These are phyloP conservation scores for Drosophila mulleri DNA, from an alignment of 2,888 invertebrate genomes.

Conservation along the genomic window DNA sequence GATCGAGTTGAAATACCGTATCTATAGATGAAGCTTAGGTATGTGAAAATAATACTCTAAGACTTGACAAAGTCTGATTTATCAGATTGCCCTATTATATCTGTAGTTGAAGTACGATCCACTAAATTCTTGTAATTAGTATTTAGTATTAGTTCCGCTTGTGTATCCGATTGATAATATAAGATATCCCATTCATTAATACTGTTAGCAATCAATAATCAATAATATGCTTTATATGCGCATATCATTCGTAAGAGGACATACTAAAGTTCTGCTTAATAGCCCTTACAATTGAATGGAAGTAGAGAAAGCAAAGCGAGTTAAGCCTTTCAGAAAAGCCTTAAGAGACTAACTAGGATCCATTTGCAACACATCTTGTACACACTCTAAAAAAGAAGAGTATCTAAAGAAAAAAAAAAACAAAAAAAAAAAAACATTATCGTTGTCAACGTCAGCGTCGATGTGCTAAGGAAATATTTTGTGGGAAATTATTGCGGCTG, in stretches of 20 bases:
- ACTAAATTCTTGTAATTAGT: too few species aligned
- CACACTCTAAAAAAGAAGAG: neutral
- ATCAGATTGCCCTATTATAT: too few species aligned
- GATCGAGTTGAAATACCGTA: too few species aligned
- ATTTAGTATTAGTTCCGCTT: neutral
- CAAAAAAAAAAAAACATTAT: conserved; percentile 49
- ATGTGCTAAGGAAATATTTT: conserved; percentile 71
- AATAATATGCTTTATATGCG: too few species aligned
- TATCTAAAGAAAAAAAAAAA: conserved; percentile 4
- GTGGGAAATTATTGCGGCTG: conserved; percentile 63
- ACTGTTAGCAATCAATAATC: too few species aligned
- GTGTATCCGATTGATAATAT: neutral
- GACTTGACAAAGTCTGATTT: too few species aligned
- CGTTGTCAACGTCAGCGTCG: conserved; percentile 61
- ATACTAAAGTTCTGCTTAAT: neutral
- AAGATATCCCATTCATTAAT: neutral
- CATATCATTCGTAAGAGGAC: neutral
- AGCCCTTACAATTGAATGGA: neutral
- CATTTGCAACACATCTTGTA: neutral
- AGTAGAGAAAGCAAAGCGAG: neutral
- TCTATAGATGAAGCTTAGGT: too few species aligned
- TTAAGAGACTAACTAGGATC: neutral
- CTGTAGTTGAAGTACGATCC: too few species aligned
- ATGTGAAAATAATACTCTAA: too few species aligned
- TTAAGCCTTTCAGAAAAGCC: neutral